Conservation (phyloP, 2,888 invertebrate genomes). For the Tetragonisca angustula region DNA sequence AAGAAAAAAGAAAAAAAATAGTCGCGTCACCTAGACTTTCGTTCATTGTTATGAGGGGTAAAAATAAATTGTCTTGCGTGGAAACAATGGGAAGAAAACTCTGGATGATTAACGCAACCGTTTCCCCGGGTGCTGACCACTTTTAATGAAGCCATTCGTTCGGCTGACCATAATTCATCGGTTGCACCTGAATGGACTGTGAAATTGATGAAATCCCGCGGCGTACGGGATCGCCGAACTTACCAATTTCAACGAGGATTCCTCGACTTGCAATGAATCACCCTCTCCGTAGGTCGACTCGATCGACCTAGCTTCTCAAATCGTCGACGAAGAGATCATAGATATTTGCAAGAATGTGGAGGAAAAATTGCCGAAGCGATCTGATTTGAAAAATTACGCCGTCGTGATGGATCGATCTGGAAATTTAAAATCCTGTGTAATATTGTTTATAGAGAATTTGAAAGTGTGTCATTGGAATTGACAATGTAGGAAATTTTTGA, state of each 20-base stretch:
- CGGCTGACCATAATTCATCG: slow-evolving; percentile 53
- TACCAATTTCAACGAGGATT: slow-evolving; percentile 59
- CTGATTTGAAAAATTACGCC: not conserved
- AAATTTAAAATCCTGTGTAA: not conserved
- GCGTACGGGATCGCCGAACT: slow-evolving; percentile 45
- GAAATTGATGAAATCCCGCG: slow-evolving; percentile 64
- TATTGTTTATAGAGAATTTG: not conserved
- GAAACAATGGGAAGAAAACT: slow-evolving; percentile 5
- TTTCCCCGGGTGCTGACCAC: slow-evolving; percentile 11
- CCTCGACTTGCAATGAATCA: slow-evolving; percentile 66
- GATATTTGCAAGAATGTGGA: not conserved
- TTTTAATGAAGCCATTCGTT: slow-evolving; percentile 63
- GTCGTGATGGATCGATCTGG: not conserved
- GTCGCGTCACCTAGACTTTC: not conserved
- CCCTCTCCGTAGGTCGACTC: slow-evolving; percentile 36
- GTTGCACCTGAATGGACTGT: slow-evolving; percentile 49
- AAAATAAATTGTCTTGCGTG: not conserved
- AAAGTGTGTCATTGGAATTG: not conserved
- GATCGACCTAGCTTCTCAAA: slow-evolving; percentile 24
- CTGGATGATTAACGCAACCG: slow-evolving; percentile 39
- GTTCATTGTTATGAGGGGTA: not conserved
- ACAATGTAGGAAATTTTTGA: not conserved
- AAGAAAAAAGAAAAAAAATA: not conserved
- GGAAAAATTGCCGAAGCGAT: not conserved
- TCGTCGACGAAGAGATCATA: not conserved